Conservation (phyloP, 2,888 invertebrate species). For the Erebia epiphron region DNA sequence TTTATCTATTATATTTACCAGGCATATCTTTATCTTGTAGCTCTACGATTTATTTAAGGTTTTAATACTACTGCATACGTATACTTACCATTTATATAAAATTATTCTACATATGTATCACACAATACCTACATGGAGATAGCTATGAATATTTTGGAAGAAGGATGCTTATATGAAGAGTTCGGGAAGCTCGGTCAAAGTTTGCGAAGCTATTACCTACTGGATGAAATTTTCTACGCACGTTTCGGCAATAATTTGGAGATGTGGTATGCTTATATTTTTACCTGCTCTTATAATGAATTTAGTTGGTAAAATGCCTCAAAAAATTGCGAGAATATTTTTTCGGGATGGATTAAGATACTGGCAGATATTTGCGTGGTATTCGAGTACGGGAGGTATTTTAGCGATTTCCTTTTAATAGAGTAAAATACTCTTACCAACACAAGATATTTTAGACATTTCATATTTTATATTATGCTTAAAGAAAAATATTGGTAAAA, state of each 20-base stretch:
- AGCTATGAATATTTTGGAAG: conserved; percentile 18
- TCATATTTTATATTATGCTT: no score
- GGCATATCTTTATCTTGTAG: no score
- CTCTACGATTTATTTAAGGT: no score
- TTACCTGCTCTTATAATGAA: conserved; percentile 12
- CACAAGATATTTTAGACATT: neutral
- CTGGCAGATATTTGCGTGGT: neutral
- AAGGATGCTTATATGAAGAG: conserved; percentile 22
- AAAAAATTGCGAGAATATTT: neutral
- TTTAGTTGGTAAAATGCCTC: conserved; percentile 6
- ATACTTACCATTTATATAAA: no score
- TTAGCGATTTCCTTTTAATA: neutral
- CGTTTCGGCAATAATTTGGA: conserved; percentile 20
- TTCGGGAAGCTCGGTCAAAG: conserved; percentile 22
- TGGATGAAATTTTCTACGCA: conserved; percentile 26
- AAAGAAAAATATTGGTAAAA: no score
- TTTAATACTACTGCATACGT: no score
- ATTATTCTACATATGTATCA: no score
- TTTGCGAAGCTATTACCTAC: conserved; percentile 27
- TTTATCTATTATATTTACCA: no score
- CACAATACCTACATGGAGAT: neutral
- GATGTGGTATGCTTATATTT: conserved; percentile 19
- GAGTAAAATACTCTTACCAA: neutral
- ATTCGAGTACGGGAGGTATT: neutral
- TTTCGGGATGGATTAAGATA: conserved; percentile 2